Percentiles rank a stretch among this genome's conserved stretches.
Evolutionary conservation across 2,797 vertebrate species (phyloP).

Genomic region (Decapterus maruadsi): DNA sequence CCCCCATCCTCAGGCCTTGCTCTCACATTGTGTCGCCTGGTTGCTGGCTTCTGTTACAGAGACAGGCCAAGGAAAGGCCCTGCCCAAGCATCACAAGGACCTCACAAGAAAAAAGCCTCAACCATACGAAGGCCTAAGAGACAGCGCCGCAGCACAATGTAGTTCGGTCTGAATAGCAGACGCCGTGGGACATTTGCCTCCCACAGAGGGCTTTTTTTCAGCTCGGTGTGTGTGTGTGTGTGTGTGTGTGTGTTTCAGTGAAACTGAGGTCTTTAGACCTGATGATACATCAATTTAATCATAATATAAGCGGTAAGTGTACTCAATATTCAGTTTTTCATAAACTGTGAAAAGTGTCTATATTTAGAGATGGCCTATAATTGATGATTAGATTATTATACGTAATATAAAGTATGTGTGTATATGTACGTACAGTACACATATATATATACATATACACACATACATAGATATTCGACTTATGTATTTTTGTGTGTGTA

Average conservation of each 20-base stretch:
- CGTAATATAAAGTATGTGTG: too few species aligned
- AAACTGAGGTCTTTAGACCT: constrained; percentile 2
- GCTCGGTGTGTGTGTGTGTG: background rate
- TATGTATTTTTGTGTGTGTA: background rate
- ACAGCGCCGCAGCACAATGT: constrained; percentile 59
- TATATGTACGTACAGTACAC: too few species aligned
- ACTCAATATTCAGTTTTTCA: too few species aligned
- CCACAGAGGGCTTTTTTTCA: constrained; percentile 36
- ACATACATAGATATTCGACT: background rate
- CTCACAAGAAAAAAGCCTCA: constrained; percentile 54
- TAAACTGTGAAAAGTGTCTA: too few species aligned
- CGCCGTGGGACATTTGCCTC: constrained; percentile 62
- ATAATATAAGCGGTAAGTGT: background rate
- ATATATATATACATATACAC: background rate
- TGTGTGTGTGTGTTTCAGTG: background rate
- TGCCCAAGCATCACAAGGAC: constrained; percentile 65
- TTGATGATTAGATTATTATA: too few species aligned
- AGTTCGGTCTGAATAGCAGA: constrained; percentile 62
- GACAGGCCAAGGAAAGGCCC: constrained; percentile 63
- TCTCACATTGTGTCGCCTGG: constrained; percentile 69
- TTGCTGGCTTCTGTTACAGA: constrained; percentile 69
- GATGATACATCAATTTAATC: constrained; percentile 11
- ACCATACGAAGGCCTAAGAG: constrained; percentile 56
- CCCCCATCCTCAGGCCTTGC: constrained; percentile 63
- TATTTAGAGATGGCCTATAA: background rate